Evolutionary conservation across 2,888 invertebrate genomes (phyloP), one percentile per base, ranked within the genome.

Genomic region (Ptilodon capucinus): DNA sequence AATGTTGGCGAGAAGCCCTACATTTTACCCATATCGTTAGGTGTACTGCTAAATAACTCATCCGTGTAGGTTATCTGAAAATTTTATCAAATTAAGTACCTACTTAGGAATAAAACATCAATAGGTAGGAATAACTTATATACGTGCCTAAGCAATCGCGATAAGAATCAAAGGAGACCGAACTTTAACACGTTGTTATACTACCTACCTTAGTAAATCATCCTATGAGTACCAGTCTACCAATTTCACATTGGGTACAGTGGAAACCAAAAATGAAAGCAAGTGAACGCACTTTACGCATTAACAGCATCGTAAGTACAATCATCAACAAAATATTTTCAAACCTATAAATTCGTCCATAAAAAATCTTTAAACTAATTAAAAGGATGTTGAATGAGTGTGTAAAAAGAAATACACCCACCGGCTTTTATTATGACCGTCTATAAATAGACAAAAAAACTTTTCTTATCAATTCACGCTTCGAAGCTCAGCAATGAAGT

Each of bases 241-340:
- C n/a, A n/a, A 49, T 46, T 38, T 34, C 48, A 41, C 56, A 48
- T 46, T 46, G 19, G 18, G 48, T 61, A 53, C 58, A 49, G 40
- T 58, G 40, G 44, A 45, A 46, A 48, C 40, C 47, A 62, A 14
- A 61, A 46, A 49, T 46, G 54, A 50, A 48, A 40, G 30, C 45
- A 46, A 44, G 35, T 57, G 50, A 51, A 54, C 32, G 57, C 60
- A 51, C 50, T n/a, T 40, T 64, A 63, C 61, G 64, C 60, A 61
- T 65, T 60, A 13, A n/a, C 4, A 8, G 25, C 44, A 39, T n/a
- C n/a, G n/a, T n/a, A 40, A 48, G 69, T 72, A 74, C 74, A 65
- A 57, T 67, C 60, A 43, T 46, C 42, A 43, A 53, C 55, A 50
- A 57, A 62, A 34, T 40, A 25, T 39, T 41, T 46, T 57, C 41